Conservation (phyloP, 23 tunicate species). For the Halocynthia aurantium region DNA sequence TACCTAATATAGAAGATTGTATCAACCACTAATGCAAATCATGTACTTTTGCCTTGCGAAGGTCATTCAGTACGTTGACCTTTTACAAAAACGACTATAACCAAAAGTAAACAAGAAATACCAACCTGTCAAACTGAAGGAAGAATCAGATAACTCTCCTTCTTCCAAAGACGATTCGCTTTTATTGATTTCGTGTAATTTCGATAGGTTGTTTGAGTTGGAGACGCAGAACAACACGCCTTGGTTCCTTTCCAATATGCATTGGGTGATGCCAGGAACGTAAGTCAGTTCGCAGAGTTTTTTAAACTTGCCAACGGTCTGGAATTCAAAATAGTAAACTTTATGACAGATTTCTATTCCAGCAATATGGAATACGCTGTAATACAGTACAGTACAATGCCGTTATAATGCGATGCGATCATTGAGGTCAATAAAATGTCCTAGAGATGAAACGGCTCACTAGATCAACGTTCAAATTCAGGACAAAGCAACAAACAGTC, state of each 20-base stretch:
- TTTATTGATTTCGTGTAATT: background rate
- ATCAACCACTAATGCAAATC: too few relatives aligned
- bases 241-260: slow-evolving; percentile 22
- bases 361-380: too few relatives aligned
- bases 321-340: background rate
- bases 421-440: too few relatives aligned
- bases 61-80: too few relatives aligned
- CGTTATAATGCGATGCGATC: too few relatives aligned
- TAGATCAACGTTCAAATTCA: background rate
- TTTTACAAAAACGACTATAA: too few relatives aligned
- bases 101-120: too few relatives aligned
- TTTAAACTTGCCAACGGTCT: slow-evolving; percentile 25
- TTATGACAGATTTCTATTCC: too few relatives aligned
- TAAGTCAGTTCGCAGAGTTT: slow-evolving; percentile 23
- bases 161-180: background rate
- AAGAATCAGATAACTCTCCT: slow-evolving; percentile 1
- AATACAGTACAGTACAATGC: too few relatives aligned
- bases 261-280: slow-evolving; percentile 27
- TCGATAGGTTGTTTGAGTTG: background rate
- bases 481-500: background rate
- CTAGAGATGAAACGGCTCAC: too few relatives aligned
- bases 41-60: too few relatives aligned
- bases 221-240: slow-evolving; percentile 16
- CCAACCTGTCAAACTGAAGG: background rate
- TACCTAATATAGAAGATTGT: too few relatives aligned